Evolutionary conservation across 2,113 vertebrate genomes (phyloP).

Genomic region (Embiotoca jacksoni): DNA sequence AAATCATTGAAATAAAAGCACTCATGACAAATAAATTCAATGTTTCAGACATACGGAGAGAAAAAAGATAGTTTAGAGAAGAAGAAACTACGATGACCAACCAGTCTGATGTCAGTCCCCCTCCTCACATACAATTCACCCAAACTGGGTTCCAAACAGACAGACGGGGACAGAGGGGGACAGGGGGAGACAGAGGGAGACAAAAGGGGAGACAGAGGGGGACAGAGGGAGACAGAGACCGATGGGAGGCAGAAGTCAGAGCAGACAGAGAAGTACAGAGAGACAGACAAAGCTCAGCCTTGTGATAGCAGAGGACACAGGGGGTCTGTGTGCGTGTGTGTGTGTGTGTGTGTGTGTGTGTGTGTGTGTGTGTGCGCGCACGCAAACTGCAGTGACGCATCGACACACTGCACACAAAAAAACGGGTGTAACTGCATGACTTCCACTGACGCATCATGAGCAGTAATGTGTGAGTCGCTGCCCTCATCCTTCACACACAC

Average conservation of each 20-base stretch:
- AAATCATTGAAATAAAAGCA: not conserved
- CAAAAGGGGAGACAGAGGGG: too few relatives aligned
- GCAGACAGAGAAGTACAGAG: conserved; percentile 24
- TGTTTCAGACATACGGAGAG: too few relatives aligned
- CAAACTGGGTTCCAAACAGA: too few relatives aligned
- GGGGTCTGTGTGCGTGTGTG: conserved; percentile 65
- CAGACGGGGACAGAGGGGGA: too few relatives aligned
- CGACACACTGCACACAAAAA: not conserved
- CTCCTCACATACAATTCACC: too few relatives aligned
- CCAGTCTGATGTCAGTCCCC: too few relatives aligned
- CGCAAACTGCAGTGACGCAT: conserved; percentile 13
- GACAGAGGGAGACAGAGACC: conserved; percentile 4
- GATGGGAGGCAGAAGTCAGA: not conserved
- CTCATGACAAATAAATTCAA: not conserved
- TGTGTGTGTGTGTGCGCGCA: too few relatives aligned
- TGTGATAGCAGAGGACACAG: conserved; percentile 75
- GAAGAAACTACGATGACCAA: too few relatives aligned
- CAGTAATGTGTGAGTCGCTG: not conserved
- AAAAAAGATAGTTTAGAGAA: too few relatives aligned
- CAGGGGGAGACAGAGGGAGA: too few relatives aligned
- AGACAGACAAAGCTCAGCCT: conserved; percentile 74
- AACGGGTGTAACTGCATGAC: conserved; percentile 1
- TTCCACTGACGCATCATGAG: conserved; percentile 41
- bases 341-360: conserved; percentile 5
- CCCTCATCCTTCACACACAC: not conserved